Base-by-base conservation (phyloP, 2,797 vertebrate genomes). In the Pteropus rufus region DNA sequence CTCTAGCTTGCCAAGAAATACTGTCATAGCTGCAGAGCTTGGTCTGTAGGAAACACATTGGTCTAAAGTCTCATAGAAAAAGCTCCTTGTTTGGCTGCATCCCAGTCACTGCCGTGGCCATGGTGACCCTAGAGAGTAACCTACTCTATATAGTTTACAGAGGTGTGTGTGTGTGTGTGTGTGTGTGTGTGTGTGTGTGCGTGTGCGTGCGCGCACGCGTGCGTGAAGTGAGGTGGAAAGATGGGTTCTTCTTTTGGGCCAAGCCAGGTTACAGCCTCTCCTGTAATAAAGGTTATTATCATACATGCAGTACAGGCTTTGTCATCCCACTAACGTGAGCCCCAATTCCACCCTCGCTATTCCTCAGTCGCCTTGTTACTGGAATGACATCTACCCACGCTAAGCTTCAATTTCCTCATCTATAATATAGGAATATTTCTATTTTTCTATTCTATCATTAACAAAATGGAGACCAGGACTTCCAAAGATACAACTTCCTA, bases 371-470 rank as follows among this genome's bases (percentile, higher is more conserved):
- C 5, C 1, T 21, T 58, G 8, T 84, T 60, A 26, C 64, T 79
- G 8, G 34, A 65, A 49, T 76, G 34, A 15, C 49, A 56, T 19
- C 24, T 39, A 16, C 3, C 8, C 14, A 29, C 4, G 19, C 60
- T 67, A 52, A 85, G 15, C n/a, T 77, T 82, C 26, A 9, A 29
- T 82, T 69, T 77, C 39, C 14, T 86, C 34, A 56, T 93, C n/a
- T 56, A 18, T 41, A 62, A 89, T 21, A 65, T 10, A 76, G 3
- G 11, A 85, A 54, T 89, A 18, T n/a, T 85, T 88, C 15, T 34
- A 54, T 64, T 69, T 91, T 72, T 86, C n/a, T 52, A 75, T 85
- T 69, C 21, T n/a, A n/a, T 72, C 26, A 44, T 83, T 86, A 62
- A 34, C 62, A 64, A 41, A 91, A 52, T n/a, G 23, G 92, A 92